Evolutionary conservation across 2,113 vertebrate genomes (phyloP).

Genomic region (Apaloderma vittatum): DNA sequence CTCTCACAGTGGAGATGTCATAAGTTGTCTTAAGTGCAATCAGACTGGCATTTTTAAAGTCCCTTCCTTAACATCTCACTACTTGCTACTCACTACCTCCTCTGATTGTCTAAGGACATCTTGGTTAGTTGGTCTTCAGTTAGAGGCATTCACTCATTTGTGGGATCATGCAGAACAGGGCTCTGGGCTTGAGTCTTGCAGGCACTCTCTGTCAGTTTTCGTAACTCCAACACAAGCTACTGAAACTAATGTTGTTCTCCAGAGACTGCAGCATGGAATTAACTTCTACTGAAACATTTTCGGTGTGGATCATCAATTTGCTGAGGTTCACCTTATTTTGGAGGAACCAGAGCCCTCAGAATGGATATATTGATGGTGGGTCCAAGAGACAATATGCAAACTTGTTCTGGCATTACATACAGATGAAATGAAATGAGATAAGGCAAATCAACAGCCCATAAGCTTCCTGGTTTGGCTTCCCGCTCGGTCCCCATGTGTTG

Average conservation of each 20-base stretch:
- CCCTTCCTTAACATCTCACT: background rate
- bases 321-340: background rate
- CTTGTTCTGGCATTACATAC: background rate
- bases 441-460: background rate
- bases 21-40: background rate
- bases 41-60: background rate
- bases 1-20: fast-evolving
- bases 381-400: background rate
- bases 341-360: background rate
- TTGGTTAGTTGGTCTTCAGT: background rate
- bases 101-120: background rate
- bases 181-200: background rate
- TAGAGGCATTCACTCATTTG: background rate
- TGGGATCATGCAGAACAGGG: background rate
- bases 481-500: no score
- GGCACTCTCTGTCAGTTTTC: background rate
- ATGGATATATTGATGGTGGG: background rate
- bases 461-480: background rate
- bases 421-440: background rate
- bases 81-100: background rate
- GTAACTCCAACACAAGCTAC: fast-evolving
- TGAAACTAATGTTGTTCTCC: background rate
- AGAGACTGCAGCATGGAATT: background rate
- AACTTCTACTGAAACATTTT: background rate
- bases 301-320: background rate